Evolutionary conservation across 2,888 invertebrate genomes (phyloP).

Genomic region (Drosophila mulleri): DNA sequence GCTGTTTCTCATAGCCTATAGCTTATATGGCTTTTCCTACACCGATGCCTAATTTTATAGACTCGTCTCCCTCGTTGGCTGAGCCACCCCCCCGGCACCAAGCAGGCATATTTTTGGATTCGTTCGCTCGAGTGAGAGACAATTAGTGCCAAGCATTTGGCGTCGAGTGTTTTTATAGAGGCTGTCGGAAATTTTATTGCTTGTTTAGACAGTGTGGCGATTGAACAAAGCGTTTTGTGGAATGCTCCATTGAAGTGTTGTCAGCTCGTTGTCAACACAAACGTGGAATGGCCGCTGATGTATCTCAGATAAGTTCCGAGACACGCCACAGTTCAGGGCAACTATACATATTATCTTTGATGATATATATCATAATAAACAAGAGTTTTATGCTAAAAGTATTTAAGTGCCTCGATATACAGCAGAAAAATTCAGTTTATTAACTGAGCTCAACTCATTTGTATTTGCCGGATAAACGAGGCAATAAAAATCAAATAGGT

Average conservation of each 20-base stretch:
- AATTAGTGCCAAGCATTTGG: conserved; percentile 70
- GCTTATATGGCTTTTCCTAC: conserved; percentile 21
- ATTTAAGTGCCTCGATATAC: background rate
- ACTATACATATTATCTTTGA: background rate
- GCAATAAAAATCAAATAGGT: background rate
- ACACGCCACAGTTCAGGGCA: conserved; percentile 6
- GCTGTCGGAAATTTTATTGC: conserved; percentile 68
- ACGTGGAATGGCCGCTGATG: conserved; percentile 3
- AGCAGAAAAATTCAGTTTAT: background rate
- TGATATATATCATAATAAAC: conserved; percentile 7
- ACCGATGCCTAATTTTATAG: conserved; percentile 43
- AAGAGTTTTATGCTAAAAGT: background rate
- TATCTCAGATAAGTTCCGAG: conserved; percentile 4
- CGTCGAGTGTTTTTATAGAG: conserved; percentile 62
- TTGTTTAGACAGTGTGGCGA: conserved; percentile 49
- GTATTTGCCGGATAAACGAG: background rate
- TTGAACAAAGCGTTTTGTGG: conserved; percentile 40
- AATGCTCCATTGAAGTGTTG: conserved; percentile 46
- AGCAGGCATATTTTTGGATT: conserved; percentile 58
- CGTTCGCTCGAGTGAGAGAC: conserved; percentile 40
- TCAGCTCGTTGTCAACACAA: conserved; percentile 56
- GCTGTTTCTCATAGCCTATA: conserved; percentile 18
- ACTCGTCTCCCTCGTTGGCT: conserved; percentile 35
- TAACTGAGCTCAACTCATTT: background rate
- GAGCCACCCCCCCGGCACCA: conserved; percentile 19